These are phyloP conservation scores for Paramormyrops kingsleyae DNA, from an alignment of 2,113 vertebrate species.

Conservation along the genomic window DNA sequence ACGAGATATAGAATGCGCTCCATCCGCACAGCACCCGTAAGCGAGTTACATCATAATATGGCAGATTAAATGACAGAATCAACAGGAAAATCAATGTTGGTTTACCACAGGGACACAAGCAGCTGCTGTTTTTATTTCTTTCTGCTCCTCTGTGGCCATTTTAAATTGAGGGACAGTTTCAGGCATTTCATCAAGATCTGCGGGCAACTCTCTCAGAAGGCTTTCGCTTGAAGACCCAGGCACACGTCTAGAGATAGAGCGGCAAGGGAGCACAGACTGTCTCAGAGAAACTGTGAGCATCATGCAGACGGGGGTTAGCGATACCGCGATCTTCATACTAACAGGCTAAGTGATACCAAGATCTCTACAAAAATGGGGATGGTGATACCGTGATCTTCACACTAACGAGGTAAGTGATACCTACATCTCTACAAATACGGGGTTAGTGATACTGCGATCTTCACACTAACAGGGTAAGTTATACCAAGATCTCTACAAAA, in stretches of 20 bases:
- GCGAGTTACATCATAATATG: constrained; percentile 7
- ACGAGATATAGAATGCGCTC: background rate
- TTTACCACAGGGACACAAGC: constrained; percentile 13
- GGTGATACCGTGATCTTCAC: background rate
- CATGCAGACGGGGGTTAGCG: background rate
- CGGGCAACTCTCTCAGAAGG: constrained; percentile 6
- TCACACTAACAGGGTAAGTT: background rate
- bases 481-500: background rate
- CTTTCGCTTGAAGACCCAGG: constrained; percentile 11
- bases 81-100: constrained; percentile 20
- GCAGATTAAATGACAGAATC: constrained; percentile 22
- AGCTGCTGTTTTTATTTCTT: constrained; percentile 16
- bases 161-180: constrained; percentile 25
- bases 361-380: background rate
- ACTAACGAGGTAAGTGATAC: background rate
- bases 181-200: constrained; percentile 25
- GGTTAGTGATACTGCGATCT: background rate
- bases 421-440: background rate
- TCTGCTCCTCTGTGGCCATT: background rate
- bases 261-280: background rate
- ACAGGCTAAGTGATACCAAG: background rate
- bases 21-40: background rate
- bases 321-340: background rate
- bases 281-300: background rate
- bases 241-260: background rate